Conservation (phyloP, 2,888 invertebrate genomes). For the Cancer borealis region DNA sequence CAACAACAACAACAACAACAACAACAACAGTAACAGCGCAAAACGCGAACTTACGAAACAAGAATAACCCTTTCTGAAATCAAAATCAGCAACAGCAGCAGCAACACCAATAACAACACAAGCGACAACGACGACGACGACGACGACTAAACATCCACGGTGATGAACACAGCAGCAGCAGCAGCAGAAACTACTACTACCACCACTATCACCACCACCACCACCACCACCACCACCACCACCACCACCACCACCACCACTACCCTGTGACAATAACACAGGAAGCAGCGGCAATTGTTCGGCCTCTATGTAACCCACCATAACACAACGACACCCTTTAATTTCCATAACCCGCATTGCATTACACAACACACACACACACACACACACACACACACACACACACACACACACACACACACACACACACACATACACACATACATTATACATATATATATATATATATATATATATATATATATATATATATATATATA, state of each 20-base stretch:
- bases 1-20: background rate
- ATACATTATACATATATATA: background rate
- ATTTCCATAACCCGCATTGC: conserved; percentile 1
- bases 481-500: too few relatives aligned
- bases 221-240: too few relatives aligned
- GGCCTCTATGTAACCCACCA: background rate
- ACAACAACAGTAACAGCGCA: background rate
- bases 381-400: background rate
- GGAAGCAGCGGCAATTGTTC: conserved; percentile 16
- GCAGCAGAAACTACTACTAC: background rate
- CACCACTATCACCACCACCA: background rate
- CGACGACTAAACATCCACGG: background rate
- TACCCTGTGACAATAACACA: background rate
- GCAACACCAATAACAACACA: background rate
- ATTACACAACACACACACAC: conserved; percentile 27
- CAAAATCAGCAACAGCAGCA: background rate
- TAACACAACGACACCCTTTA: conserved; percentile 28
- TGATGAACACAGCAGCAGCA: background rate
- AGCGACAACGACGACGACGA: background rate
- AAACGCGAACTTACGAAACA: background rate
- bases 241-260: background rate
- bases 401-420: too few relatives aligned
- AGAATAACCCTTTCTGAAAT: too few relatives aligned
- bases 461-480: too few relatives aligned
- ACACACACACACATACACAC: conserved; percentile 5